These are phyloP conservation scores for Phocoena phocoena DNA, from an alignment of 2,113 vertebrate species.

Conservation along the genomic window DNA sequence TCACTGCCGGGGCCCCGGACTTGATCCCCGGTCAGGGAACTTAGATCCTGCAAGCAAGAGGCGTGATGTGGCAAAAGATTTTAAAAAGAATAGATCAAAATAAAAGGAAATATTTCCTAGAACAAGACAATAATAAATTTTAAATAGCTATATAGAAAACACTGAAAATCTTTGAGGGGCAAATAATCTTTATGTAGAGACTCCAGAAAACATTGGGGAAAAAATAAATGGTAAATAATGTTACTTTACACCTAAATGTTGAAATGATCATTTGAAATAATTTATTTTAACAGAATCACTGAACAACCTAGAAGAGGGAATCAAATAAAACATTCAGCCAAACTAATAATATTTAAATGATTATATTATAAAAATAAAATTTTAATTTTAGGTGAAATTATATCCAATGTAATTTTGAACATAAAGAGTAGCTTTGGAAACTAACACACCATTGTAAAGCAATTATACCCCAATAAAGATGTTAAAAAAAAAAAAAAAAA, in stretches of 20 bases:
- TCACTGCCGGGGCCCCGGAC: background rate
- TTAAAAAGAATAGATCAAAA: background rate
- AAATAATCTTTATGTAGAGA: background rate
- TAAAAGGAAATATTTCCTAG: background rate
- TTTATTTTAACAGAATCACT: background rate
- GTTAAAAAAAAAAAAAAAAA: background rate
- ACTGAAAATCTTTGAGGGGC: background rate
- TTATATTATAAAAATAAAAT: background rate
- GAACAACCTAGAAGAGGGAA: background rate
- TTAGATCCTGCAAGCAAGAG: background rate
- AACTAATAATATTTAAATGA: conserved; percentile 18
- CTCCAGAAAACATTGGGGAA: background rate
- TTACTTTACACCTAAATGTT: background rate
- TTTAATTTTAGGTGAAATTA: background rate
- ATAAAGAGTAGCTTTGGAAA: background rate
- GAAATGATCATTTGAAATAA: background rate
- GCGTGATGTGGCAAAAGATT: background rate
- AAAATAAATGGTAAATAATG: background rate
- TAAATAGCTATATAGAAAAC: background rate
- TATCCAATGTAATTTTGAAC: background rate
- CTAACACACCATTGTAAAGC: too few relatives aligned
- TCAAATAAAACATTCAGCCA: background rate
- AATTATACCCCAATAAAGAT: too few relatives aligned
- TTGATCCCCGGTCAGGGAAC: background rate
- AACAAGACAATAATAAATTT: background rate